These are phyloP conservation scores for Allygus modestus DNA, from an alignment of 2,888 invertebrate genomes.

Conservation along the genomic window DNA sequence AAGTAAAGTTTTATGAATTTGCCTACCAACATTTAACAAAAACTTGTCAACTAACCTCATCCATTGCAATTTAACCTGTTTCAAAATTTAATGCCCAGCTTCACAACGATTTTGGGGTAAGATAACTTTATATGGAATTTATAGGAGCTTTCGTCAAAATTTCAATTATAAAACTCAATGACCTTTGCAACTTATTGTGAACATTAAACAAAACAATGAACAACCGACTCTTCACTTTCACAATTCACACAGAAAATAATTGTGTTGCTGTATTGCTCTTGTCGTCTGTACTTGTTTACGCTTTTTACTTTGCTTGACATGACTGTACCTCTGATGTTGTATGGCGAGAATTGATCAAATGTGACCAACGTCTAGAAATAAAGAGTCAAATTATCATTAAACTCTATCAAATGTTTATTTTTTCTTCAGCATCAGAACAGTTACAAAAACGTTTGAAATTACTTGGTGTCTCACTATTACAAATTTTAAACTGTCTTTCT, in stretches of 20 bases:
- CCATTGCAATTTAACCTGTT: no score
- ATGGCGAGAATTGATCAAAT: conserved; percentile 43
- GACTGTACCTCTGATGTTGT: conserved; percentile 43
- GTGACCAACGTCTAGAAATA: conserved; percentile 23
- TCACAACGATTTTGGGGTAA: no score
- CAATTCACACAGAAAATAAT: not conserved
- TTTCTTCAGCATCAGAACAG: not conserved
- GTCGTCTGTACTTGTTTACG: conserved; percentile 44
- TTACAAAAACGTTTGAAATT: not conserved
- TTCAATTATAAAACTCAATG: no score
- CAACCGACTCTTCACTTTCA: not conserved
- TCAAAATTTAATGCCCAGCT: no score
- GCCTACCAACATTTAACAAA: no score
- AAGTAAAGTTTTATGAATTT: no score
- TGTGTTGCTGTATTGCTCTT: not conserved
- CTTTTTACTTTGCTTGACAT: conserved; percentile 39
- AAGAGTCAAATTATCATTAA: not conserved
- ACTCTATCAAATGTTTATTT: not conserved
- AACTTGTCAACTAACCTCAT: no score
- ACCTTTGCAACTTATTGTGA: no score
- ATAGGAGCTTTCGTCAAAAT: no score
- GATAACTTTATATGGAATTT: no score
- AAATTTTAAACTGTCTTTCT: not conserved
- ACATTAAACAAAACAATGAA: no score
- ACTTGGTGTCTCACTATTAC: not conserved